Percentiles rank a stretch among this genome's conserved stretches.
phyloP scores from a whole-genome alignment of 2,113 vertebrate species.

The Galbula dea region DNA sequence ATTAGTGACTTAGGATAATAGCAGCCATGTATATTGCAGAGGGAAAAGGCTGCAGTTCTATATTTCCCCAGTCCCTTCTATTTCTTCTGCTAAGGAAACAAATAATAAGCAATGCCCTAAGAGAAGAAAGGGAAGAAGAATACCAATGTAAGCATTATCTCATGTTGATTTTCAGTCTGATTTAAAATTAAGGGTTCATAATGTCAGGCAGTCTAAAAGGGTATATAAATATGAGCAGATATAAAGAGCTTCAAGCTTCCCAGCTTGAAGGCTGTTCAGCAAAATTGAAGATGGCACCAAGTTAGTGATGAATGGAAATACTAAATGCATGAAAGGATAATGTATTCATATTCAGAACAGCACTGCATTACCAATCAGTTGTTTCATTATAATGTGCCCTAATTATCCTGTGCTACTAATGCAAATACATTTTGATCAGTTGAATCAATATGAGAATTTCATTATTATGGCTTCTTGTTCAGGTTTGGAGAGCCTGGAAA shows the following conservation, averaged over 20 bases:
- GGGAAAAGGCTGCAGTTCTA: neutral
- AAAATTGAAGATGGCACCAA: conserved; percentile 20
- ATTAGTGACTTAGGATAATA: neutral
- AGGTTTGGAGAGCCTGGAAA: conserved; percentile 57
- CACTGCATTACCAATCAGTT: conserved; percentile 54
- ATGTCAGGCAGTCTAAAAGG: conserved; percentile 1
- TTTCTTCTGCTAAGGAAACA: neutral
- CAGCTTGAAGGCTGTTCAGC: conserved; percentile 24
- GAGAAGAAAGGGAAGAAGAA: neutral
- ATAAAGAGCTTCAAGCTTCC: conserved; percentile 22
- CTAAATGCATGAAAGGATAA: conserved; percentile 46
- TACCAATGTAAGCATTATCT: neutral
- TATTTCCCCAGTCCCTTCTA: neutral
- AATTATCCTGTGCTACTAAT: conserved; percentile 57
- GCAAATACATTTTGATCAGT: conserved; percentile 65
- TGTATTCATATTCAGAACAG: conserved; percentile 57
- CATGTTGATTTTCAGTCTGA: neutral
- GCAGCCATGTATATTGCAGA: neutral
- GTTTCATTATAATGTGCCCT: conserved; percentile 54
- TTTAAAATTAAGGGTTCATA: conserved; percentile 45
- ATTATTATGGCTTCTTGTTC: conserved; percentile 62
- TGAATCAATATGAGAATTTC: conserved; percentile 62
- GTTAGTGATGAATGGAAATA: conserved; percentile 61
- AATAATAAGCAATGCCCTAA: neutral
- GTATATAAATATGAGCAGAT: conserved; percentile 26